These are phyloP conservation scores for Vollenhovia emeryi DNA, from an alignment of 1,140 invertebrate genomes.

Conservation along the genomic window DNA sequence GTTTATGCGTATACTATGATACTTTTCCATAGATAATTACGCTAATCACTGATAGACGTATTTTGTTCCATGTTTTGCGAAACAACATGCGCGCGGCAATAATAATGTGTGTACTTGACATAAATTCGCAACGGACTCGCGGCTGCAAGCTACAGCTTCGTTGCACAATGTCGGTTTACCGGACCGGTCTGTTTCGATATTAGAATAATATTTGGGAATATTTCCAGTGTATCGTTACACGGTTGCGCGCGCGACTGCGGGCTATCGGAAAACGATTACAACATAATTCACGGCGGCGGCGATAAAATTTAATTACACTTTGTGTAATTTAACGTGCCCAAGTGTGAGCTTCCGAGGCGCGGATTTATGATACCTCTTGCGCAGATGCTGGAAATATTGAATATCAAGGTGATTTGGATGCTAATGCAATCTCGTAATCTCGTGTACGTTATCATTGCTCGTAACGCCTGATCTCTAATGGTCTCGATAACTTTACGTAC, in stretches of 20 bases:
- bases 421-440: conserved; percentile 62
- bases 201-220: conserved; percentile 66
- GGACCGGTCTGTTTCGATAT: conserved; percentile 52
- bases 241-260: conserved; percentile 39
- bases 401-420: conserved; percentile 59
- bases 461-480: conserved; percentile 17
- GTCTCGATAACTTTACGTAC: background rate
- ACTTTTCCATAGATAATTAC: background rate
- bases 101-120: conserved; percentile 37
- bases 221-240: conserved; percentile 46
- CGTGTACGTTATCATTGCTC: conserved; percentile 35
- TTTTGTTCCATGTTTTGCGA: background rate
- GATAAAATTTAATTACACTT: conserved; percentile 74
- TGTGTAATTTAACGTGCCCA: conserved; percentile 67
- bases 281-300: conserved; percentile 72
- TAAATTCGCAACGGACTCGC: conserved; percentile 33
- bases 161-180: conserved; percentile 15
- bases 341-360: conserved; percentile 33
- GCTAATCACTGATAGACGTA: background rate
- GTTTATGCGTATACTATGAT: background rate
- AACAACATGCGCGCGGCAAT: conserved; percentile 12
- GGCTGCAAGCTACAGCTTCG: conserved; percentile 18
- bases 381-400: conserved; percentile 55
- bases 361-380: conserved; percentile 59
- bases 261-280: conserved; percentile 73